Evolutionary conservation across 2,113 vertebrate species (phyloP), one percentile per base, ranked within the genome.

Genomic region (Gobius niger): DNA sequence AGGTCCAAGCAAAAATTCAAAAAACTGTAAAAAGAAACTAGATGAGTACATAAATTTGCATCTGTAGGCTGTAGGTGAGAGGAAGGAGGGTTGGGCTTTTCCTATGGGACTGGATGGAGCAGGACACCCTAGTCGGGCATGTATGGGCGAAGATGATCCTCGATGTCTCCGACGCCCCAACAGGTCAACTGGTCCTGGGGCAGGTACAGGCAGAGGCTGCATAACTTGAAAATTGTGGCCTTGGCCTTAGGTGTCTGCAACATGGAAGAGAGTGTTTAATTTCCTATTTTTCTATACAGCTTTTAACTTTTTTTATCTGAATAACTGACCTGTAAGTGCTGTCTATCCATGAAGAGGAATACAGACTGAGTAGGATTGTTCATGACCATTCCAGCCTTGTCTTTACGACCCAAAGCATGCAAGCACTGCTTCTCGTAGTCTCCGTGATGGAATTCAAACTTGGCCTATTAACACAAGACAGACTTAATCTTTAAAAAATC

Each of bases 391-490:
- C 98, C 98, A 94, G 97, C 96, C 94, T 99, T 99, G 93, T 99
- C 98, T 92, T 96, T 99, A 85, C 96, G 95, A 93, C 96, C 94
- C 93, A 96, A 91, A 89, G 96, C 96, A 70, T 98, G 98, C 94
- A 98, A 92, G 95, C 96, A 97, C 94, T 99, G 98, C 91, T 98
- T 98, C 92, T 99, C 98, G 61, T 99, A 99, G 94, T 99, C 97
- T 91, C 95, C 94, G 1, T 98, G 97, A 94, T 98, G 95, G 96
- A 99, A 99, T 85, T 99, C 97, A 93, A 99, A 99, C 93, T 96
- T 99, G 94, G 95, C 97, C 98, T 98, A 76, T 40, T 51, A 73
- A 78, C 44, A 18, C 68, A 77, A 11, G n/a, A 63, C 9, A 11
- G n/a, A 67, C 9, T 68, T 62, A 12, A 46, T 42, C 56, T 59